phyloP scores from a whole-genome alignment of 2,113 vertebrate species.

The Tachysurus fulvidraco region DNA sequence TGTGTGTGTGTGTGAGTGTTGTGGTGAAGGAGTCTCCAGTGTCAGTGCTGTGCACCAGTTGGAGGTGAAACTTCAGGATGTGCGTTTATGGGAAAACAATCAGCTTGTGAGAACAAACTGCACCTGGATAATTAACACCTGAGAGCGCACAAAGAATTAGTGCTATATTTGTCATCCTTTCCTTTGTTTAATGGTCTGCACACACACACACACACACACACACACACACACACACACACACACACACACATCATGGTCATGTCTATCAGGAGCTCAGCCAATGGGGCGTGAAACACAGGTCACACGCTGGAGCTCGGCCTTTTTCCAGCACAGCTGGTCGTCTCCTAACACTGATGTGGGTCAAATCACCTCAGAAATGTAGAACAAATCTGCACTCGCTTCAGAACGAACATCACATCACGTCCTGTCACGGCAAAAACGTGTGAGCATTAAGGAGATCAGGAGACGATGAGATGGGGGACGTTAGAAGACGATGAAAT shows the following conservation, averaged over 20 bases:
- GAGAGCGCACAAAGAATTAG: neutral
- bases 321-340: slow-evolving; percentile 50
- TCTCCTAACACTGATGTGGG: slow-evolving; percentile 23
- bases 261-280: slow-evolving; percentile 34
- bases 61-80: neutral
- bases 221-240: slow-evolving; percentile 1
- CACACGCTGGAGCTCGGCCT: slow-evolving; percentile 16
- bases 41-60: no score
- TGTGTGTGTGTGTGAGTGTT: no score
- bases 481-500: no score
- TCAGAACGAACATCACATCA: neutral
- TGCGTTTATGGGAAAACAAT: neutral
- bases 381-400: neutral
- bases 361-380: slow-evolving; percentile 7
- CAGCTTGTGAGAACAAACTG: neutral
- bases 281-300: slow-evolving; percentile 46
- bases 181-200: neutral
- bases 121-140: neutral
- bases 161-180: neutral
- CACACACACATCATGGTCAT: slow-evolving; percentile 17
- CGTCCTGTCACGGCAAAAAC: neutral
- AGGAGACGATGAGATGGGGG: no score
- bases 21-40: no score
- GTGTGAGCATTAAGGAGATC: neutral
- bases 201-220: slow-evolving; percentile 5